Percentiles rank a stretch among this genome's conserved stretches.
phyloP scores from a whole-genome alignment of 2,797 vertebrate species.

The Catharus ustulatus region DNA sequence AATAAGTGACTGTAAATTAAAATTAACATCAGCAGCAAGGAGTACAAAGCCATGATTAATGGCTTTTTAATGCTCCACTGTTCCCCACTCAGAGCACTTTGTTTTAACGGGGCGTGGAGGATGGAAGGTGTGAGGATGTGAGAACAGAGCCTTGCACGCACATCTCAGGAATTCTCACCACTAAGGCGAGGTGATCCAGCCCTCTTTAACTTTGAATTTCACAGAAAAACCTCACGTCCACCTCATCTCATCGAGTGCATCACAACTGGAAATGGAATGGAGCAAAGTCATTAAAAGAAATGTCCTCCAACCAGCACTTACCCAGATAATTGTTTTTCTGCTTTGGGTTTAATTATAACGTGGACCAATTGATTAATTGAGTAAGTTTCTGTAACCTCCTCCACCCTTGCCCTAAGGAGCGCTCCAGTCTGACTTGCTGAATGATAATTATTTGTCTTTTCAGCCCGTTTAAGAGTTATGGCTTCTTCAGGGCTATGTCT shows the following conservation, averaged over 20 bases:
- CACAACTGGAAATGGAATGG: neutral
- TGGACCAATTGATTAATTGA: constrained; percentile 66
- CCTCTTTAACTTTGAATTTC: neutral
- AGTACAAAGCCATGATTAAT: constrained; percentile 68
- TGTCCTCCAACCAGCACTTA: constrained; percentile 30
- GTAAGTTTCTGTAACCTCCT: constrained; percentile 12
- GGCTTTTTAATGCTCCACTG: constrained; percentile 36
- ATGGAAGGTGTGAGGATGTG: neutral
- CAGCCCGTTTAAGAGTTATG: neutral
- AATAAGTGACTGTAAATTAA: constrained; percentile 64
- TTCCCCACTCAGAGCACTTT: constrained; percentile 40
- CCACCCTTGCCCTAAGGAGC: constrained; percentile 29
- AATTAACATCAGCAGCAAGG: constrained; percentile 68
- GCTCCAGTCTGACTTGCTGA: neutral
- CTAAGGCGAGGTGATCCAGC: neutral
- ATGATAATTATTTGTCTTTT: constrained; percentile 41
- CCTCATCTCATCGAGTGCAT: neutral
- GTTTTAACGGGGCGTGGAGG: neutral
- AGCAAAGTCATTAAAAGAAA: constrained; percentile 57
- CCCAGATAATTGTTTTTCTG: constrained; percentile 66
- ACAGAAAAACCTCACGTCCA: neutral
- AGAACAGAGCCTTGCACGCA: neutral
- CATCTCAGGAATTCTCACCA: neutral
- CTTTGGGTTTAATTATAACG: constrained; percentile 65
- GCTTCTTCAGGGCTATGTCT: neutral